Base-by-base conservation (phyloP, 2,888 invertebrate species). In the Polydrusus tereticollis region DNA sequence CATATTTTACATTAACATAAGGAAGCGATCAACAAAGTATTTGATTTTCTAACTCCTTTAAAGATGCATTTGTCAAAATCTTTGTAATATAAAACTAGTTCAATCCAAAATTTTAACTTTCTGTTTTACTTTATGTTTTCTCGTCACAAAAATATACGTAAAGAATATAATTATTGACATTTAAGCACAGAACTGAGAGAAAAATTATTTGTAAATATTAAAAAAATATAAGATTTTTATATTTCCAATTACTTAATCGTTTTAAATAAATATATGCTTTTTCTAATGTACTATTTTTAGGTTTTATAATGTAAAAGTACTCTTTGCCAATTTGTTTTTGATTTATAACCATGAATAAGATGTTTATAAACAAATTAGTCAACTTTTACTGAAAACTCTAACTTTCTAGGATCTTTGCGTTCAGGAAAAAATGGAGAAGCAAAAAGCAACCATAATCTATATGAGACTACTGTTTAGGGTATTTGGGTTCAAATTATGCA, bases 131-230 rank as follows among this genome's bases (percentile, higher is more conserved):
- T 26, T 16, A 59, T 60, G 26, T 33, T 20, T 12, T 29, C 38
- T 16, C 20, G 36, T 29, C 36, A 43, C 41, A 33, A 62, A 69
- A 43, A 69, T 69, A 69, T 69, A 69, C 69, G 69, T 69, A 69
- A 69, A 33, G n/a, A 33, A 50, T 26, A 33, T 68, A 63, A 62
- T 57, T 58, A 58, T 47, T 68, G 63, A 43, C 55, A 29, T 63
- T 60, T 57, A 69, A 69, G 69, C 69, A 69, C 69, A 52, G 69
- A 45, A 69, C 63, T 69, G 69, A 69, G 41, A 62, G 62, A 52
- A 63, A 68, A 69, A 43, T 47, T 63, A 63, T 63, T 16, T 69
- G 69, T 69, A 69, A 38, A 69, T 69, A 69, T 43, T 69, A 57
- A 62, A 43, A 58, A 36, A 29, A 29, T 50, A 43, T 69, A 41